Base-by-base conservation (phyloP, 2,113 vertebrate genomes). In the Pteronura brasiliensis region DNA sequence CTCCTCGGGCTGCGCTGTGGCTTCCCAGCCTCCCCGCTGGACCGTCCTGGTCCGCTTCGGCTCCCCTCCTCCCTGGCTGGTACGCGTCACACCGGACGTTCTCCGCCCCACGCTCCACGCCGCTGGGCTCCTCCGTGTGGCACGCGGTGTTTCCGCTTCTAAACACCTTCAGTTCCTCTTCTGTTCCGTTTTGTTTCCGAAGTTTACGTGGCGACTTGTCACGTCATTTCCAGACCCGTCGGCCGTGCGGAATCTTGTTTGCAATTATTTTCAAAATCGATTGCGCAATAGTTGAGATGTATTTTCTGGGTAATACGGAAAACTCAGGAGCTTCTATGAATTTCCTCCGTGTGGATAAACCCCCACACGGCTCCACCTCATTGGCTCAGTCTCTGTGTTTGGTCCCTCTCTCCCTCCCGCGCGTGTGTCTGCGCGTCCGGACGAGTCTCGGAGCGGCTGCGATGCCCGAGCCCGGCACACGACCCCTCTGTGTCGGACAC, bases 41-140 rank as follows among this genome's bases (percentile, higher is more conserved):
- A 65, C 13, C 29, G 4, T 31, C 2, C 29, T 31, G 29, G 13
- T 36, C n/a, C 0, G 34, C n/a, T 4, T 7, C 6, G 65, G 15
- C 4, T 55, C 34, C 9, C n/a, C 67, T 21, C 4, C 10, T 71
- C n/a, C 69, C 34, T 11, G 69, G 67, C 3, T 71, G 67, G 34
- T 7, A n/a, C 65, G 4, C 1, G 7, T 1, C 4, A 29, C 27
- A 4, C 4, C 11, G 1, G 27, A 13, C 27, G 1, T 31, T 15
- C 63, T 39, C n/a, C 8, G 6, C 23, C 42, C 7, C 6, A 7
- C 4, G 39, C 0, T 6, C 17, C 39, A 5, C 17, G 0, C 31
- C 9, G 0, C 10, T 36, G 7, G 1, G 4, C 27, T 3, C 18
- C 17, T 10, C 36, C 4, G n/a, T 1, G 67, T 11, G 21, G 67